Evolutionary conservation across 2,113 vertebrate genomes (phyloP).

Genomic region (Psettodes erumei): DNA sequence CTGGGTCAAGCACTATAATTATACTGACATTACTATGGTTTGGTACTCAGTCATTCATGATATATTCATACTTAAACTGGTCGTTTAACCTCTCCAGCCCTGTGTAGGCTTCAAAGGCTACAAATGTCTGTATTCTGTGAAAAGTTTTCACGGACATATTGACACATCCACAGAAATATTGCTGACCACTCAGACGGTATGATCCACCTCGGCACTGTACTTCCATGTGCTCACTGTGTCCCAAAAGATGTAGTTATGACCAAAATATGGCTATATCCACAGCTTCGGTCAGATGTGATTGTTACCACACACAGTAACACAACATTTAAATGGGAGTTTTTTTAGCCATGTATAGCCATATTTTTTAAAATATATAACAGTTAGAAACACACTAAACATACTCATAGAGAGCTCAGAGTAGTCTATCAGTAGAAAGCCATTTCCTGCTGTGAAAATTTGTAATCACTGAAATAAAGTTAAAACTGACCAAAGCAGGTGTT

Average conservation of each 20-base stretch:
- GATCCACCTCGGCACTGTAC: not conserved
- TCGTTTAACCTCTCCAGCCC: not conserved
- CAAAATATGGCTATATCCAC: too few species aligned
- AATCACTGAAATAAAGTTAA: too few species aligned
- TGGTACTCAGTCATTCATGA: not conserved
- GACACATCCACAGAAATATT: not conserved
- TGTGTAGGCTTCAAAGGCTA: not conserved
- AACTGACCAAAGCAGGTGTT: not conserved
- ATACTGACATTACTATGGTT: not conserved
- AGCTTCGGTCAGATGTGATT: too few species aligned
- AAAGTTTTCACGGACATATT: not conserved
- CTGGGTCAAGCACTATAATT: conserved; percentile 22
- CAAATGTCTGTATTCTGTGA: not conserved
- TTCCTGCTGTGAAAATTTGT: conserved; percentile 8
- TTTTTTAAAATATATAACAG: not conserved
- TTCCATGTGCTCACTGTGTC: not conserved
- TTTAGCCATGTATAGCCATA: not conserved
- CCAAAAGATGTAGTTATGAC: too few species aligned
- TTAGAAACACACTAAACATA: not conserved
- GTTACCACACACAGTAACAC: not conserved
- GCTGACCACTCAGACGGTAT: not conserved
- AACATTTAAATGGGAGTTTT: not conserved
- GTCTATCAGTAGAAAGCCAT: not conserved
- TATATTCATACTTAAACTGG: not conserved
- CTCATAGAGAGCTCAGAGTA: not conserved